phyloP scores from a whole-genome alignment of 2,113 vertebrate genomes.

The Oryzias javanicus region DNA sequence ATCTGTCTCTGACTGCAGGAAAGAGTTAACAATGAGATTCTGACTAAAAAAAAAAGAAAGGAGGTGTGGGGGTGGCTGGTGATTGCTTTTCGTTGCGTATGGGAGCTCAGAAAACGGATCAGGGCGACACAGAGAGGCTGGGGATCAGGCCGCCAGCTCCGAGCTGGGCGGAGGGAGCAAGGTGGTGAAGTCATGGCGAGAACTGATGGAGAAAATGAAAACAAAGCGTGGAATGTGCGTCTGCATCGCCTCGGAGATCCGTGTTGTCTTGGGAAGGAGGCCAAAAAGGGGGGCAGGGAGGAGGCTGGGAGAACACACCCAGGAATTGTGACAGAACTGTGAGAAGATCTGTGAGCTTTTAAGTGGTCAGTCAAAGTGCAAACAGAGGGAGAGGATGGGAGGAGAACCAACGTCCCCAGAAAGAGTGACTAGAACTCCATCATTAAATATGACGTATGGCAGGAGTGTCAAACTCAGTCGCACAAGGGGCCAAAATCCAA shows the following conservation, averaged over 20 bases:
- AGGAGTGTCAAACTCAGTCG: no score
- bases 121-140: conserved; percentile 11
- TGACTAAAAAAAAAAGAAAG: neutral
- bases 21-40: conserved; percentile 68
- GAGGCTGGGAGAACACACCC: conserved; percentile 17
- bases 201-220: conserved; percentile 27
- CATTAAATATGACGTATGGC: conserved; percentile 4
- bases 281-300: conserved; percentile 20
- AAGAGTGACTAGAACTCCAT: conserved; percentile 2
- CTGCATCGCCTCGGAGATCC: conserved; percentile 37
- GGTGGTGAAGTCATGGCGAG: conserved; percentile 65
- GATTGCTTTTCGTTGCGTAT: conserved; percentile 59
- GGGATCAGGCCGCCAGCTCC: conserved; percentile 25
- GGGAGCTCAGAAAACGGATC: conserved; percentile 58
- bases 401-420: conserved; percentile 17
- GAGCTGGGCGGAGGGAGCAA: conserved; percentile 55
- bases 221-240: conserved; percentile 59
- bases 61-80: conserved; percentile 36
- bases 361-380: conserved; percentile 33
- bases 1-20: conserved; percentile 64
- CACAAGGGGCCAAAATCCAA: no score
- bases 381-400: conserved; percentile 5
- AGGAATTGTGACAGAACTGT: conserved; percentile 39
- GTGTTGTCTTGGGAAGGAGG: conserved; percentile 41
- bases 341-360: conserved; percentile 16